A percentile compares a stretch with the other conserved stretches of the same genome.
Conservation (phyloP, 2,113 vertebrate species). For the Malaclemys terrapin region DNA sequence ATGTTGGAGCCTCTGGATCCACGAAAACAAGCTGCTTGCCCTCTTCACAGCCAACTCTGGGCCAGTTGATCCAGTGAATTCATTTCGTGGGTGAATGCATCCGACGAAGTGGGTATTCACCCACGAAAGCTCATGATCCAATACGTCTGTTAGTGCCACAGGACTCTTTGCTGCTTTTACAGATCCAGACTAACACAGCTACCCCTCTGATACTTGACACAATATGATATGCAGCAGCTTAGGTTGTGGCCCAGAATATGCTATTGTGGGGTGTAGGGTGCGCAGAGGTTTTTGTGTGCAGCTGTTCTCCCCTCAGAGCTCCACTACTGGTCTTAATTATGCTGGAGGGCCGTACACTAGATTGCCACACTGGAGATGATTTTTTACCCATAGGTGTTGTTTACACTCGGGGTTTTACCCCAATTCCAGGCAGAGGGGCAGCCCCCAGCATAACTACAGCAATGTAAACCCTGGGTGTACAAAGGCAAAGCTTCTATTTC, state of each 20-base stretch:
- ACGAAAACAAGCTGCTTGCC: not conserved
- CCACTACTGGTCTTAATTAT: not conserved
- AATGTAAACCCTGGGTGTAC: not conserved
- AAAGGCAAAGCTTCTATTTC: not conserved
- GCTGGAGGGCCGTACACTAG: accelerated
- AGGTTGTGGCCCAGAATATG: not conserved
- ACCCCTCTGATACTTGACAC: too few species aligned
- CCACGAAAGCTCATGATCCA: too few species aligned
- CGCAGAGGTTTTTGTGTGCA: not conserved
- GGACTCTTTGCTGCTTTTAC: too few species aligned
- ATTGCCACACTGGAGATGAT: not conserved
- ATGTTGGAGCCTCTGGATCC: not conserved
- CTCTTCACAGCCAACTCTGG: accelerated
- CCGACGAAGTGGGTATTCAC: too few species aligned
- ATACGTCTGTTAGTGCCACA: too few species aligned
- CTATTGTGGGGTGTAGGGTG: not conserved
- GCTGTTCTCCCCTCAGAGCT: not conserved
- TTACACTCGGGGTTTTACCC: not conserved
- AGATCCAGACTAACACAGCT: too few species aligned
- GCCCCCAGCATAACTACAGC: not conserved
- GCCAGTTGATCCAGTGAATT: accelerated
- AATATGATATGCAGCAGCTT: accelerated
- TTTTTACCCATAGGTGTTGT: not conserved
- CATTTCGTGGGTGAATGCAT: too few species aligned
- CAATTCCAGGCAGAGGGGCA: not conserved